A percentile compares a stretch with the other conserved stretches of the same genome.
Conservation (phyloP, 2,888 invertebrate genomes). For the Sturmia bella region DNA sequence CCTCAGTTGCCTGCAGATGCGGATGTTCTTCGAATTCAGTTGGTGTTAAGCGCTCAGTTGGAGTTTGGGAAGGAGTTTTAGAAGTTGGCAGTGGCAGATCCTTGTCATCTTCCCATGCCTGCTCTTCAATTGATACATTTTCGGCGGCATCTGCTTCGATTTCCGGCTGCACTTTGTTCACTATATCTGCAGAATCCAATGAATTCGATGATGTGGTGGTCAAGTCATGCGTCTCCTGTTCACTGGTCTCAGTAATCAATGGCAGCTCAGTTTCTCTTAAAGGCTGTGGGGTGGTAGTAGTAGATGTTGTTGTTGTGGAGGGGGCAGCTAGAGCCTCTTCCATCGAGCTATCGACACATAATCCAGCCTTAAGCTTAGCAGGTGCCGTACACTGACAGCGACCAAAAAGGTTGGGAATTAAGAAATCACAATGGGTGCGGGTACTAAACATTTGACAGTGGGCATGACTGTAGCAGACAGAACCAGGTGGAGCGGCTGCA, state of each 20-base stretch:
- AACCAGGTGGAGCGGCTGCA: conserved; percentile 92
- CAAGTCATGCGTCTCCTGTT: background rate
- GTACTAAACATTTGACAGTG: conserved; percentile 93
- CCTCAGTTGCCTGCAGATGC: conserved; percentile 57
- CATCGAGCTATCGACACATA: conserved; percentile 83
- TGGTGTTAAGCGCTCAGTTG: conserved; percentile 69
- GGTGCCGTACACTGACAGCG: conserved; percentile 91
- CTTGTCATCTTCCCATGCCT: conserved; percentile 59
- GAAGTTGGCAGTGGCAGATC: background rate
- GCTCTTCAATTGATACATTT: conserved; percentile 49
- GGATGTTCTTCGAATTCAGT: conserved; percentile 45
- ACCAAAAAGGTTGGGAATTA: conserved; percentile 94
- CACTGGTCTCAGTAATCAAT: background rate
- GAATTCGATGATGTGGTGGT: conserved; percentile 3
- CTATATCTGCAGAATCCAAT: conserved; percentile 21
- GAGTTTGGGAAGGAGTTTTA: background rate
- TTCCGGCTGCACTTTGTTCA: background rate
- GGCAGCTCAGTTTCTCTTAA: conserved; percentile 47
- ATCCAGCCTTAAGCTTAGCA: conserved; percentile 85
- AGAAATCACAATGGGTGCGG: conserved; percentile 93
- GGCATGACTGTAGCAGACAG: conserved; percentile 94
- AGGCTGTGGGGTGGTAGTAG: conserved; percentile 42
- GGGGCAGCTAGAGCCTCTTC: conserved; percentile 43
- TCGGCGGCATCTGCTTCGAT: conserved; percentile 18
- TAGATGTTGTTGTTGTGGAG: conserved; percentile 65